Evolutionary conservation across 2,113 vertebrate genomes (phyloP), one percentile per base, ranked within the genome.

Genomic region (Zapus hudsonius): DNA sequence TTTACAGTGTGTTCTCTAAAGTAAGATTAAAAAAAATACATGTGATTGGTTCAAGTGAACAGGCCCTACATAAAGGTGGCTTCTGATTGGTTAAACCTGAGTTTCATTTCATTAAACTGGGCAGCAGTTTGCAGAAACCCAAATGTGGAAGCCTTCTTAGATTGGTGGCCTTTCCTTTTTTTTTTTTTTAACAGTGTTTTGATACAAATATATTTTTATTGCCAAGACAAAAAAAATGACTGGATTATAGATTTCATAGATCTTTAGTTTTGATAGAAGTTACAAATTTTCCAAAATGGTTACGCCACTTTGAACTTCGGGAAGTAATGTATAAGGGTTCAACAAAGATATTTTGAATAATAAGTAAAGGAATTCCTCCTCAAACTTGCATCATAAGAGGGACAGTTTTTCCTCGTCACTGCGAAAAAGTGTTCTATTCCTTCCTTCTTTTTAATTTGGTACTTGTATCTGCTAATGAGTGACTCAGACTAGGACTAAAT

Each of bases 371-470:
- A 89, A 11, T 78, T 86, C 66, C 38, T 91, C 38, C 25, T 7
- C 33, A 70, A 66, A 23, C 38, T 69, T 93, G 57, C 31, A 11
- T 94, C 10, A 57, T 91, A 90, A 75, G 5, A 42, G 40, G 11
- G 22, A 47, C 9, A 69, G 3, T n/a, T 87, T 69, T 83, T 47
- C 64, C 19, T 72, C 36, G 44, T 7, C 80, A 44, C 29, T 10
- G 52, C 52, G 5, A 16, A 27, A 66, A 19, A 13, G 5, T 79
- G 33, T 91, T 86, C 78, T 91, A 27, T 91, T 94, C 23, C 16
- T 90, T 88, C 27, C 25, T 85, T 42, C 36, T 67, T 96, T 93
- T 76, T 57, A 31, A 95, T 93, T 92, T 93, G 89, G 38, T 93
- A 84, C 61, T 88, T 94, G 13, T 89, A 73, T 86, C 61, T 84